A percentile compares a stretch with the other conserved stretches of the same genome.
Conservation (phyloP, 2,113 vertebrate genomes). For the Nannobrachium achirus region DNA sequence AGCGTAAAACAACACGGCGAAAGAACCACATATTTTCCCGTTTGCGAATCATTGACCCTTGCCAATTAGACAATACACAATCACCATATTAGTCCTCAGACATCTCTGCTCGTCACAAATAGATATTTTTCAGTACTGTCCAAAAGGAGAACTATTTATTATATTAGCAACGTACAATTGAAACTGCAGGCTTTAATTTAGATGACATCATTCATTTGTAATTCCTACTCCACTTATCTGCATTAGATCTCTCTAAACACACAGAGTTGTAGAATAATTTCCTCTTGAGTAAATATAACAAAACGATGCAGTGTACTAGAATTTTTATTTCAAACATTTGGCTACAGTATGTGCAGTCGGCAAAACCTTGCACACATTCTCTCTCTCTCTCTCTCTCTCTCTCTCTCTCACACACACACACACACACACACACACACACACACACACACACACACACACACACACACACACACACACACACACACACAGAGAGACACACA, state of each 20-base stretch:
- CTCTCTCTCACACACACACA: too few relatives aligned
- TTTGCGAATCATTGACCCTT: slow-evolving; percentile 65
- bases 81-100: slow-evolving; percentile 76
- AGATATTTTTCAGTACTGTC: slow-evolving; percentile 57
- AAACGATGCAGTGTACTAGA: slow-evolving; percentile 41
- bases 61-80: slow-evolving; percentile 76
- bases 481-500: slow-evolving; percentile 1
- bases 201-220: slow-evolving; percentile 67
- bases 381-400: too few relatives aligned
- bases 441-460: background rate
- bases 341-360: background rate
- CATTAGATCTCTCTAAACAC: slow-evolving; percentile 71
- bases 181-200: slow-evolving; percentile 66
- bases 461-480: background rate
- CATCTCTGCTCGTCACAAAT: slow-evolving; percentile 63
- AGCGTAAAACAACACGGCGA: slow-evolving; percentile 22
- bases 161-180: slow-evolving; percentile 54
- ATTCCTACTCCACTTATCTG: slow-evolving; percentile 62
- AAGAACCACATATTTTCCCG: slow-evolving; percentile 67
- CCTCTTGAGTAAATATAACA: slow-evolving; percentile 65
- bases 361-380: too few relatives aligned
- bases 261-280: slow-evolving; percentile 66
- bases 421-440: background rate
- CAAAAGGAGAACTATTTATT: slow-evolving; percentile 60
- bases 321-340: slow-evolving; percentile 2